Evolutionary conservation across 1,140 invertebrate species (phyloP).

Genomic region (Drosophila virilis): DNA sequence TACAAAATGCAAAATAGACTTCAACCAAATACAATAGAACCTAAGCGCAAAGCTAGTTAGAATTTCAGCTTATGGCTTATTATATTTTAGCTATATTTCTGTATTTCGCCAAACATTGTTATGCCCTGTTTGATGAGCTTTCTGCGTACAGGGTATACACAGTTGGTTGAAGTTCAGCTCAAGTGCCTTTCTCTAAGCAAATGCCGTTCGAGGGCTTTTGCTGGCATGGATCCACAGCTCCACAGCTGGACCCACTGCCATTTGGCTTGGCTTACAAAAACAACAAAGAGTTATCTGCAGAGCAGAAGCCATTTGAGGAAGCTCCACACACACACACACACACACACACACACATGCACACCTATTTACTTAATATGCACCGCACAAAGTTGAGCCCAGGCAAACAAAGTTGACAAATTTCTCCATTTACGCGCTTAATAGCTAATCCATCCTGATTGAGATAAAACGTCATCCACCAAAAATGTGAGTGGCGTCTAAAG

Average conservation of each 20-base stretch:
- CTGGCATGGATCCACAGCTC: slow-evolving; percentile 49
- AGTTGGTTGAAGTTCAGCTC: slow-evolving; percentile 41
- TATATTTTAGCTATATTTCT: neutral
- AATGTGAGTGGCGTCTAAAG: too few relatives aligned
- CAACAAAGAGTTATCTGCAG: slow-evolving; percentile 33
- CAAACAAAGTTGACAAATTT: slow-evolving; percentile 53
- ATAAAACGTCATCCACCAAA: neutral
- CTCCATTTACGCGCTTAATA: slow-evolving; percentile 10
- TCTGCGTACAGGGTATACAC: slow-evolving; percentile 7
- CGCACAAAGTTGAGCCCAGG: slow-evolving; percentile 26
- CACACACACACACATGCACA: slow-evolving; percentile 3
- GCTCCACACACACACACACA: slow-evolving; percentile 10
- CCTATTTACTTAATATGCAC: slow-evolving; percentile 57
- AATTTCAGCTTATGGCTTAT: too few relatives aligned
- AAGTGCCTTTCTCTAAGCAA: slow-evolving; percentile 68
- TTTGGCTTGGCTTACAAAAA: slow-evolving; percentile 30
- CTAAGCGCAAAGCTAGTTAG: too few relatives aligned
- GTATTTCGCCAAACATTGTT: too few relatives aligned
- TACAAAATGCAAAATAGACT: too few relatives aligned
- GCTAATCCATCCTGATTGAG: neutral
- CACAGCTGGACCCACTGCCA: slow-evolving; percentile 40
- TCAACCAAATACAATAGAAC: too few relatives aligned
- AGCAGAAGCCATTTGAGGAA: slow-evolving; percentile 33
- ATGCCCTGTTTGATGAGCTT: too few relatives aligned
- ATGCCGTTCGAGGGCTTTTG: slow-evolving; percentile 30